Base-by-base conservation (phyloP, 1,140 invertebrate species). In the Drosophila kohkoa region DNA sequence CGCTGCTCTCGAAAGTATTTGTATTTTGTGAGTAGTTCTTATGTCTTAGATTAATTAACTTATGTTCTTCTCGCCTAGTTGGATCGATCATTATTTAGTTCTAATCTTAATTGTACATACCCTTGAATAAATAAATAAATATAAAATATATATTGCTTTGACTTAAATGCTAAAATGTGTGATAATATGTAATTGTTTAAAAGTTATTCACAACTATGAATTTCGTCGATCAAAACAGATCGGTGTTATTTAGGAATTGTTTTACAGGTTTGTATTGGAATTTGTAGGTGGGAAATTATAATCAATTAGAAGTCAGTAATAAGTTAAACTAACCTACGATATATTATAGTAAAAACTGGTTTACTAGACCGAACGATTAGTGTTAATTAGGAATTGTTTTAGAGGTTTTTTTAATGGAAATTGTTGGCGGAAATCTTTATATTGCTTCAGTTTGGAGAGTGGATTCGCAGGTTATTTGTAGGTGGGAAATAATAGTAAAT, bases 101-200 rank as follows among this genome's bases (percentile, higher is more conserved):
- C 11, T 89, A 89, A 85, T 51, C 70, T 72, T 81, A 89, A 85
- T 57, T 88, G 85, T 88, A 89, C 49, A 88, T 88, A 89, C 63
- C 71, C 65, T 73, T 66, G 54, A 58, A 35, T 76, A 68, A 83
- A 70, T 72, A 86, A 86, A 82, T 80, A 72, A 82, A 77, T 86
- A 57, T 51, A 52, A 57, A 68, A 79, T 82, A 72, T 4, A 35
- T 38, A 49, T 43, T 25, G 30, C 16, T 62, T 7, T 54, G 30
- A 38, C 45, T 43, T 69, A 69, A 57, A 3, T 55, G 11, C 28
- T 45, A 25, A 43, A 15, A 51, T 51, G 28, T 6, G 13, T 35
- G 4, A 32, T 32, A 6, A 15, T 55, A 38, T 25, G 20, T 0
- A 55, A 16, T 52, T 52, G 25, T 13, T 41, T 49, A 1, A 32